Base-by-base conservation (phyloP, 2,113 vertebrate species). In the Daubentonia madagascariensis region DNA sequence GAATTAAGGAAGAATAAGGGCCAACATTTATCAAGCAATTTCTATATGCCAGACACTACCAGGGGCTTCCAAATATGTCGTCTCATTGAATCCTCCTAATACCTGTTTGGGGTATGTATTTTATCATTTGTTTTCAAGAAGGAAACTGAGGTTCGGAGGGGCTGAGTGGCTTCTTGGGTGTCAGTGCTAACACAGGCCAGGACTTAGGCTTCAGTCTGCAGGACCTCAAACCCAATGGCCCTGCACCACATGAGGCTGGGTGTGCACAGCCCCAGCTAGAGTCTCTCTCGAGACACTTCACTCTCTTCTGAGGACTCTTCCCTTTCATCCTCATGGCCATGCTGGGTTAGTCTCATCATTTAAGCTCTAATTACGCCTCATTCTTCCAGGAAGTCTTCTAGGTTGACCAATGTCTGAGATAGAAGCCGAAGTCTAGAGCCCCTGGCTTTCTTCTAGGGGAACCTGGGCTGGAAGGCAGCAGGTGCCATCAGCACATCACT, bases 241-340 rank as follows among this genome's bases (percentile, higher is more conserved):
- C 14, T 35, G 4, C 1, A 8, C 2, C 22, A 32, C 23, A 37
- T 12, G 35, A 22, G 6, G 3, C 30, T 25, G 20, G 16, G 20
- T 40, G 12, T 50, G 20, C 13, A 25, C 16, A 52, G 63, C 25
- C 1, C 1, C 32, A 14, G 25, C 7, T 12, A 20, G 65, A 52
- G n/a, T 70, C 18, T 20, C 9, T 70, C 18, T n/a, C 2, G 67
- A 37, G 67, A 37, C n/a, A 11, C 18, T 23, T 70, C 20, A 37
- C n/a, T 11, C 13, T 70, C 75, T n/a, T 45, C 40, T 28, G 65
- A n/a, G 0, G 8, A 30, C 90, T 28, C 12, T 95, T 22, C 52
- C 8, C 4, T 81, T 75, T 86, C 32, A 32, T 3, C 20, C 5
- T 52, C 0, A 6, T 1, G 10, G 43, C 9, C 32, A 11, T 8